A percentile compares a stretch with the other conserved stretches of the same genome.
Conservation (phyloP, 2,113 vertebrate species). For the Struthio camelus region DNA sequence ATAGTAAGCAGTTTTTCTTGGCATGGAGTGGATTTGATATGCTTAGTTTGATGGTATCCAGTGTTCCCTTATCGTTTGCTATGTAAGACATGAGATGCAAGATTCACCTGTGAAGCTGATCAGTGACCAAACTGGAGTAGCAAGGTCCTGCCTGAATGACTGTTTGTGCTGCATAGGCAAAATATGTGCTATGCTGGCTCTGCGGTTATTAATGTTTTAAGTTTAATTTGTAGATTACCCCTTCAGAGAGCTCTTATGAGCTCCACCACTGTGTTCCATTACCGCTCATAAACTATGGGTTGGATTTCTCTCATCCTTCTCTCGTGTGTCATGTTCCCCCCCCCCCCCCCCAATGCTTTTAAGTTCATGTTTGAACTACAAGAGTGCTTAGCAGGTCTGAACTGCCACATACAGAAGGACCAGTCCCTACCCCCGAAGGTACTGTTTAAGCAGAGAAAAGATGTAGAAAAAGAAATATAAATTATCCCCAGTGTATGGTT, state of each 20-base stretch:
- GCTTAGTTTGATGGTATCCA: neutral
- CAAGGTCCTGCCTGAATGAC: neutral
- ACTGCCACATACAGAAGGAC: neutral
- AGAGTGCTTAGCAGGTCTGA: neutral
- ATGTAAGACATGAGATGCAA: neutral
- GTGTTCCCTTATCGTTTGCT: neutral
- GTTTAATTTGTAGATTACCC: neutral
- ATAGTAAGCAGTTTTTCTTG: neutral
- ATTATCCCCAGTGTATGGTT: neutral
- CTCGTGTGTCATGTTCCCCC: too few species aligned
- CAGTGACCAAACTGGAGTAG: neutral
- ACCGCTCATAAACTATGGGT: neutral
- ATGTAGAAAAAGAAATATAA: neutral
- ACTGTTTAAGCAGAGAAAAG: neutral
- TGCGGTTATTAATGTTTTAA: neutral
- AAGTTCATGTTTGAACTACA: neutral
- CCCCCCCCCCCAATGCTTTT: neutral
- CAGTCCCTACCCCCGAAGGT: neutral
- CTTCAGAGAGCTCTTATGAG: neutral
- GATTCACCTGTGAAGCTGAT: neutral
- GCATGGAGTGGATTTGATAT: neutral
- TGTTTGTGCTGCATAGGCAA: neutral
- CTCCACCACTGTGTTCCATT: neutral
- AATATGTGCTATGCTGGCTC: neutral
- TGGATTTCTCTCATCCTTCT: neutral